Conservation (phyloP, 2,888 invertebrate genomes). For the Hirtodrosophila cameraria region DNA sequence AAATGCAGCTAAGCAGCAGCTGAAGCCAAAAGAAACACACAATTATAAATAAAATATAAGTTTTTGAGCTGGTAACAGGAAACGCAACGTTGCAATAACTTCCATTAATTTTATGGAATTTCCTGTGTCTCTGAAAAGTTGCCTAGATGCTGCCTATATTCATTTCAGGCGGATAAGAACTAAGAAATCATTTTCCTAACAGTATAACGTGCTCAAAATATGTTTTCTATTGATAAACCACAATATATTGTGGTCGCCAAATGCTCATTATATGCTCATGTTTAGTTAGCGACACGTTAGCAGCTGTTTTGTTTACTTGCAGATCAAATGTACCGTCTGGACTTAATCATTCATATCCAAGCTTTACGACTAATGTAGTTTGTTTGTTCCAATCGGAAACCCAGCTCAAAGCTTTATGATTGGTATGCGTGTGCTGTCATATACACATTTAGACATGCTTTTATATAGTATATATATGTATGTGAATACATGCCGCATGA, state of each 20-base stretch:
- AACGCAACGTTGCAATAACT: slow-evolving; percentile 24
- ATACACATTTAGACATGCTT: background rate
- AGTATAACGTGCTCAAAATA: slow-evolving; percentile 20
- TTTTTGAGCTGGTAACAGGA: slow-evolving; percentile 27
- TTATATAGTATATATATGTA: slow-evolving; percentile 6
- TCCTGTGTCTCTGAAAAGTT: slow-evolving; percentile 19
- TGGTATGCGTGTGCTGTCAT: slow-evolving; percentile 26
- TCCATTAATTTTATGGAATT: slow-evolving; percentile 28
- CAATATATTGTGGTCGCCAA: background rate
- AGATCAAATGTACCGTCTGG: slow-evolving; percentile 13
- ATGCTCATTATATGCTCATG: slow-evolving; percentile 42
- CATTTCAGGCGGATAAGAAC: background rate
- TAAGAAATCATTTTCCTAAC: slow-evolving; percentile 1
- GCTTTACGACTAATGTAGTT: slow-evolving; percentile 9
- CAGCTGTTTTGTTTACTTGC: slow-evolving; percentile 34
- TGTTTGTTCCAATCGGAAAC: slow-evolving; percentile 6
- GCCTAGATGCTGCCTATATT: background rate
- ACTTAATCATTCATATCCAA: slow-evolving; percentile 20
- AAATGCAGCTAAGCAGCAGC: slow-evolving; percentile 14
- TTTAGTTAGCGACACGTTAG: slow-evolving; percentile 49
- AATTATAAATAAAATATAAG: slow-evolving; percentile 12
- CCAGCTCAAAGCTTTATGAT: slow-evolving; percentile 22
- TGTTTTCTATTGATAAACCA: slow-evolving; percentile 29
- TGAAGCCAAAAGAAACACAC: slow-evolving; percentile 10
- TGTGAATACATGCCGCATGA: slow-evolving; percentile 47